Base-by-base conservation (phyloP, 2,797 vertebrate species). In the Ispidina lecontei region DNA sequence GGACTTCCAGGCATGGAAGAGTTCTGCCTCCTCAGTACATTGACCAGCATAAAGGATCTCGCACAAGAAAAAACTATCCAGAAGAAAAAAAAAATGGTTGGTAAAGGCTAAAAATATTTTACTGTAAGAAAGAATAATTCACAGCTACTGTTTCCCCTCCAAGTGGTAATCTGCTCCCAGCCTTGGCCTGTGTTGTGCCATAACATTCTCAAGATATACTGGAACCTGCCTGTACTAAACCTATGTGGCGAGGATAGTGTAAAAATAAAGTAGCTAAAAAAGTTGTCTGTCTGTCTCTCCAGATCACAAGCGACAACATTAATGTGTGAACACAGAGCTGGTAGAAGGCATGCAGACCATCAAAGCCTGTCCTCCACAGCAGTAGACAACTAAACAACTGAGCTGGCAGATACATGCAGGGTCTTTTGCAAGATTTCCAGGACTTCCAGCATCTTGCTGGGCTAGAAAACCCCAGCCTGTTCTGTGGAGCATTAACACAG, bases 381-480 rank as follows among this genome's bases (percentile, higher is more conserved):
- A 88, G 79, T 14, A 69, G 67, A 75, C 70, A 86, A n/a, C 64
- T 60, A 58, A 87, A 39, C 26, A 74, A 41, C 41, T 33, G 58
- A 87, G 77, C 52, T 94, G 90, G 54, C 84, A 91, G 43, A 71
- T n/a, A 39, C 1, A 73, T 3, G 14, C 20, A 72, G 54, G 33
- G 13, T 87, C 43, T 84, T 94, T 37, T 85, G 87, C 35, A 90
- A 87, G 69, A 87, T n/a, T 90, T 91, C 64, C 81, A 84, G 81
- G 55, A 74, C 31, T 84, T 71, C 21, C 69, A 91, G 69, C 78
- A 79, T 89, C 68, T 93, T 56, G 4, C 56, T 70, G 60, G n/a
- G 52, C 56, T 84, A 82, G 69, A 90, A 84, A 90, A 54, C 35
- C 59, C 70, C 73, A 60, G 87, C 23, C 55, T 87, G 13, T 72